Base-by-base conservation (phyloP, 2,797 vertebrate genomes). In the Petrocephalus sullivani region DNA sequence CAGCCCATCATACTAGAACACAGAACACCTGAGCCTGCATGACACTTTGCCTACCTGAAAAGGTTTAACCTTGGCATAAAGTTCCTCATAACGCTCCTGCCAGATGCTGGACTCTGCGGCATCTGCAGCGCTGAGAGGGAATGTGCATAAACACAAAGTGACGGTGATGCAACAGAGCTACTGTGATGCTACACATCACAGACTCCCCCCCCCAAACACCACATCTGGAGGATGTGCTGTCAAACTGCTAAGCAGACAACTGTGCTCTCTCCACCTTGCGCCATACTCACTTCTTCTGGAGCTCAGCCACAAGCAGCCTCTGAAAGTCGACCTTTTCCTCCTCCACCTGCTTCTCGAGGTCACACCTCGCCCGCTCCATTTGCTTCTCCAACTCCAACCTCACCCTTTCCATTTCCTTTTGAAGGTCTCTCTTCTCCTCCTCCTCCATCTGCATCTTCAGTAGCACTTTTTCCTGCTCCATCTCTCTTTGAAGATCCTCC, bases 51-150 rank as follows among this genome's bases (percentile, higher is more conserved):
- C 89, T 85, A 97, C 97, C 96, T 97, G 95, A 90, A 97, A 97
- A 87, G 96, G 97, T 56, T 97, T 95, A 0, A 96, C 95, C 94
- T 97, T 97, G 75, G 96, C 93, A 87, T 92, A 91, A 0, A 97
- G 92, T 0, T 96, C 96, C 91, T 97, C 95, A 88, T 96, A 97
- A 0, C 95, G 92, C 0, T 90, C 91, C 90, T 91, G 95, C 97
- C 97, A 97, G 41, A 92, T 95, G 83, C 93, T 90, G 0, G 91
- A 89, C 90, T 96, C 95, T 14, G 93, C 82, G 33, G 88, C 71
- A 51, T 86, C 87, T 4, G 89, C 61, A 84, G 91, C 89, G 28
- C 51, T 71, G 57, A 51, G 86, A 51, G 60, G 71, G 2, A 58
- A 78, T 33, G 37, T 0, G 53, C 81, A 21, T 23, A 51, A 83